Base-by-base conservation (phyloP, 2,888 invertebrate species). In the Perizoma affinitatum region DNA sequence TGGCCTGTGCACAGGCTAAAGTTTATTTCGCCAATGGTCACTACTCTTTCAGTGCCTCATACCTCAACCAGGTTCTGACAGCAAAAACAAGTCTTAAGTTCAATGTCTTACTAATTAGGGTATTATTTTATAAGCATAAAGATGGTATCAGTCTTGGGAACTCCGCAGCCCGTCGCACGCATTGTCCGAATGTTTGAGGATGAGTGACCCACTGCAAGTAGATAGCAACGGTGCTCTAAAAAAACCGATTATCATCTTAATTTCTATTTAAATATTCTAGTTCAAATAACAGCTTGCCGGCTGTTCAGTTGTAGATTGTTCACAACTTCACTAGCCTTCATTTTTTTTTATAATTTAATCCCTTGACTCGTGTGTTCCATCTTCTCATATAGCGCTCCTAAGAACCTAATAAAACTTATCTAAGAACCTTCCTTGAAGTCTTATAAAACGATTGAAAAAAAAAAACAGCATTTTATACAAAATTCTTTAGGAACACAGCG, bases 151-250 rank as follows among this genome's bases (percentile, higher is more conserved):
- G 41, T 22, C 51, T 49, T 69, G 65, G 60, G 67, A 69, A 61
- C 48, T 48, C 9, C 5, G 22, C 11, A 41, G 41, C 35, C 22
- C 35, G 9, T 44, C 45, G 5, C 59, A 58, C 59, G 62, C 74
- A 79, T 80, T 81, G 80, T 82, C 76, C 73, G 67, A 81, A 76
- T 73, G 73, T 48, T 45, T 66, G 66, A 62, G 70, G 72, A 76
- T 72, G 73, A 68, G 75, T 75, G 74, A 76, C 73, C 69, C 57
- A 66, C 53, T 59, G 61, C 74, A 69, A 75, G 74, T 73, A 75
- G 79, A 54, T 71, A 78, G 71, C 80, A 87, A 86, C 89, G 83
- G 88, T 82, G 75, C 72, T 71, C 71, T 51, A 51, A 59, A 66
- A 72, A 75, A 70, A 74, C 69, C 71, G 66, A 68, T 70, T 74